phyloP scores from a whole-genome alignment of 2,113 vertebrate genomes.

The Pygoscelis adeliae region DNA sequence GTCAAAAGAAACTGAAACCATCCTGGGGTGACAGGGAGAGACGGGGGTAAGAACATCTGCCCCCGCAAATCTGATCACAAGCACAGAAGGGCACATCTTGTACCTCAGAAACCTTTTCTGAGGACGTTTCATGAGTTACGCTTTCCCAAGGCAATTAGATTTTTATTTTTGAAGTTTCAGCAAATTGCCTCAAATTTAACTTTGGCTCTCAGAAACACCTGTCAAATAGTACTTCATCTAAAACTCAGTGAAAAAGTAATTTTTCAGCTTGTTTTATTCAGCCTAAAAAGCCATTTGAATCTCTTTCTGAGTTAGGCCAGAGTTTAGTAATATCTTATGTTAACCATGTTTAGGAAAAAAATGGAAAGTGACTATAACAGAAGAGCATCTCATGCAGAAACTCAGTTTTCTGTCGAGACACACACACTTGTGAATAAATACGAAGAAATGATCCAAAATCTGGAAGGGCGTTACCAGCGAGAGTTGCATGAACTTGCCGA shows the following conservation, averaged over 20 bases:
- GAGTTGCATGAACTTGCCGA: slow-evolving; percentile 76
- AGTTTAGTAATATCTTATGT: slow-evolving; percentile 76
- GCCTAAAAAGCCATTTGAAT: background rate
- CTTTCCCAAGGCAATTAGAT: background rate
- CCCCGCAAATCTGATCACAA: background rate
- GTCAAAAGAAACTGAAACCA: background rate
- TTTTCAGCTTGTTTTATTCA: background rate
- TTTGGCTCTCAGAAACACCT: background rate
- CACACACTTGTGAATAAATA: slow-evolving; percentile 77
- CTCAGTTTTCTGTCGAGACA: slow-evolving; percentile 79
- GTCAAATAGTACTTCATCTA: background rate
- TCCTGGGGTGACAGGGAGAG: background rate
- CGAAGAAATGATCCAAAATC: slow-evolving; percentile 68
- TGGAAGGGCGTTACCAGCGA: slow-evolving; percentile 75
- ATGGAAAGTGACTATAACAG: slow-evolving; percentile 84
- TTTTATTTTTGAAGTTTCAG: background rate
- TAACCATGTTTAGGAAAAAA: slow-evolving; percentile 86
- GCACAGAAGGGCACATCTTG: background rate
- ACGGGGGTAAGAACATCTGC: background rate
- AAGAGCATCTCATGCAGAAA: slow-evolving; percentile 82
- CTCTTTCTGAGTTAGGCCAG: slow-evolving; percentile 4
- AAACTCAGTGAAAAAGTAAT: background rate
- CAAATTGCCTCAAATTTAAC: background rate
- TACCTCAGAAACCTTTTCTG: background rate
- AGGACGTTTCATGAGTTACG: background rate